Conservation (phyloP, 1,140 invertebrate genomes). For the Eupeodes corollae region DNA sequence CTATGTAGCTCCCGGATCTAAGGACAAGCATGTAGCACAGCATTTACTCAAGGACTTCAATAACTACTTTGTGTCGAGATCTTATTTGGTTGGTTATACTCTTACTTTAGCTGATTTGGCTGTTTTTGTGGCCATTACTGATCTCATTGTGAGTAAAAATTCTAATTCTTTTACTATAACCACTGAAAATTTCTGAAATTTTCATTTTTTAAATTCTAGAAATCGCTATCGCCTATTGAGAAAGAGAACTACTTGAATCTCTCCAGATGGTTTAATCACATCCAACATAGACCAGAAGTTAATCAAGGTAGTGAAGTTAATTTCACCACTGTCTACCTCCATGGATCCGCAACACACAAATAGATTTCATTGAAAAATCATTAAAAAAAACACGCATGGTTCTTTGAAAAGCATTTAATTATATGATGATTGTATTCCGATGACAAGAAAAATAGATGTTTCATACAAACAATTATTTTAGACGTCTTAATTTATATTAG, state of each 20-base stretch:
- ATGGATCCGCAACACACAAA: slow-evolving; percentile 36
- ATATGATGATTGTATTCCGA: too few species aligned
- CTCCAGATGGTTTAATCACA: slow-evolving; percentile 54
- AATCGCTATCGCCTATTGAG: slow-evolving; percentile 41
- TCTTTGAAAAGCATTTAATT: too few species aligned
- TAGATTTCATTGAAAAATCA: slow-evolving; percentile 8
- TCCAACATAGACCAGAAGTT: slow-evolving; percentile 48
- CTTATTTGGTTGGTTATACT: slow-evolving; percentile 46
- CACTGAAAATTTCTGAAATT: neutral
- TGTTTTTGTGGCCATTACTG: slow-evolving; percentile 45
- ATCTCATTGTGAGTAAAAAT: slow-evolving; percentile 40
- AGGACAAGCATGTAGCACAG: slow-evolving; percentile 25
- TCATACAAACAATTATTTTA: too few species aligned
- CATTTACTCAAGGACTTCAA: slow-evolving; percentile 42
- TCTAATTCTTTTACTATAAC: neutral
- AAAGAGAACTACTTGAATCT: slow-evolving; percentile 51
- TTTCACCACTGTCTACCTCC: slow-evolving; percentile 44
- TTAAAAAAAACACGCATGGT: too few species aligned
- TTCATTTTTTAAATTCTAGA: slow-evolving; percentile 28
- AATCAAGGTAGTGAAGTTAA: slow-evolving; percentile 44
- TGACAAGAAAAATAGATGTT: too few species aligned
- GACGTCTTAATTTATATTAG: too few species aligned
- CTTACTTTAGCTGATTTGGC: slow-evolving; percentile 47
- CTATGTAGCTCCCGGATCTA: slow-evolving; percentile 41
- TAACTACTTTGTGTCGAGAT: slow-evolving; percentile 37